A percentile compares a stretch with the other conserved stretches of the same genome.
Evolutionary conservation across 2,113 vertebrate genomes (phyloP).

Genomic region (Chaenogobius annularis): DNA sequence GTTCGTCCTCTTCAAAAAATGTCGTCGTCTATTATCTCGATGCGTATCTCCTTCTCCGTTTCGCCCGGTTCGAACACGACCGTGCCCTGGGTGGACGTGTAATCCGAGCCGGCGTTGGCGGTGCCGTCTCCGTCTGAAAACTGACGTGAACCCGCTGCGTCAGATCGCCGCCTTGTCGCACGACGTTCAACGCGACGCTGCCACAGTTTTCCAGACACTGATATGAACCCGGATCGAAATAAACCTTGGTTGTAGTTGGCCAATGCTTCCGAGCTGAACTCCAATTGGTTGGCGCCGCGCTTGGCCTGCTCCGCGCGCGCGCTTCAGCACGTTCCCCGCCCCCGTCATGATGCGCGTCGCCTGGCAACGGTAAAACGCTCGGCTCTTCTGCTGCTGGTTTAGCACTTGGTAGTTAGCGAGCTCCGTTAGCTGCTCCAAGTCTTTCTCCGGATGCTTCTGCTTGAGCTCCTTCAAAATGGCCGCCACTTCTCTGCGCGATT

Average conservation of each 20-base stretch:
- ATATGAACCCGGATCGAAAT: slow-evolving; percentile 88
- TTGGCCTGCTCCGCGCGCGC: slow-evolving; percentile 90
- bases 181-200: slow-evolving; percentile 83
- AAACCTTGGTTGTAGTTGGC: slow-evolving; percentile 84
- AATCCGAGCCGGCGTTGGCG: slow-evolving; percentile 92
- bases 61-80: slow-evolving; percentile 90
- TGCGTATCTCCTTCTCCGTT: slow-evolving; percentile 88
- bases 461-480: slow-evolving; percentile 92
- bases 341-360: slow-evolving; percentile 93
- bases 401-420: slow-evolving; percentile 90
- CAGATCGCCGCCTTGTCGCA: slow-evolving; percentile 86
- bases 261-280: slow-evolving; percentile 81
- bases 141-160: slow-evolving; percentile 83
- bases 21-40: slow-evolving; percentile 93
- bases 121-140: slow-evolving; percentile 94
- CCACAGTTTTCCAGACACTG: slow-evolving; percentile 97
- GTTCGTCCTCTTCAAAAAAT: slow-evolving; percentile 98
- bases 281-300: slow-evolving; percentile 80
- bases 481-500: slow-evolving; percentile 87
- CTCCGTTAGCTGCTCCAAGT: slow-evolving; percentile 90
- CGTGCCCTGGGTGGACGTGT: slow-evolving; percentile 85
- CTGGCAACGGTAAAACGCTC: slow-evolving; percentile 94
- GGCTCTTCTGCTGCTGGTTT: slow-evolving; percentile 92
- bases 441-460: slow-evolving; percentile 93
- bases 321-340: slow-evolving; percentile 89